phyloP scores from a whole-genome alignment of 1,140 invertebrate species.

The Drosophila setifemur region DNA sequence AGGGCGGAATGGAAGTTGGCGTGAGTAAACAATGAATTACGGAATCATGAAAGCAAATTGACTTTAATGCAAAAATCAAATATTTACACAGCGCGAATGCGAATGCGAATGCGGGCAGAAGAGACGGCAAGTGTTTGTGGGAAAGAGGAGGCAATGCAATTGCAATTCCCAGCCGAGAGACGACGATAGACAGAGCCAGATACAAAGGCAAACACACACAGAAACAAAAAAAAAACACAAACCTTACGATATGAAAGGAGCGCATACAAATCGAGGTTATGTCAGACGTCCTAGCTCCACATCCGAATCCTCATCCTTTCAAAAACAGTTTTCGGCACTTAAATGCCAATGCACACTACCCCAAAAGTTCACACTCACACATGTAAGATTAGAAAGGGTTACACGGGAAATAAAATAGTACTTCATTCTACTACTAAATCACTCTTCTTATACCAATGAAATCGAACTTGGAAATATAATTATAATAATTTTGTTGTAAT shows the following conservation, averaged over 20 bases:
- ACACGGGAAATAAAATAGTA: not conserved
- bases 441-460: too few relatives aligned
- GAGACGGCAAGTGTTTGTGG: too few relatives aligned
- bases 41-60: slow-evolving; percentile 82
- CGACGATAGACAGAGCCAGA: slow-evolving; percentile 4
- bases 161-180: slow-evolving; percentile 24
- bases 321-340: slow-evolving; percentile 76
- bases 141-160: slow-evolving; percentile 50
- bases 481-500: too few relatives aligned
- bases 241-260: slow-evolving; percentile 30
- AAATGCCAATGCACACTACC: slow-evolving; percentile 71
- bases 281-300: slow-evolving; percentile 38
- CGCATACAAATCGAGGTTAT: slow-evolving; percentile 70
- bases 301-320: slow-evolving; percentile 1
- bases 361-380: slow-evolving; percentile 11
- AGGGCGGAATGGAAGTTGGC: slow-evolving; percentile 76
- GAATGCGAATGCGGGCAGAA: not conserved
- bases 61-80: slow-evolving; percentile 82
- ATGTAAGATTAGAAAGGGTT: not conserved
- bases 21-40: slow-evolving; percentile 80
- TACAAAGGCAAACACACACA: slow-evolving; percentile 39
- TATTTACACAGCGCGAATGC: slow-evolving; percentile 73
- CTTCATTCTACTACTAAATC: too few relatives aligned
- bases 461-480: too few relatives aligned
- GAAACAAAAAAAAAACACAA: too few relatives aligned